Evolutionary conservation across 2,113 vertebrate species (phyloP).

Genomic region (Chaetodon auriga): DNA sequence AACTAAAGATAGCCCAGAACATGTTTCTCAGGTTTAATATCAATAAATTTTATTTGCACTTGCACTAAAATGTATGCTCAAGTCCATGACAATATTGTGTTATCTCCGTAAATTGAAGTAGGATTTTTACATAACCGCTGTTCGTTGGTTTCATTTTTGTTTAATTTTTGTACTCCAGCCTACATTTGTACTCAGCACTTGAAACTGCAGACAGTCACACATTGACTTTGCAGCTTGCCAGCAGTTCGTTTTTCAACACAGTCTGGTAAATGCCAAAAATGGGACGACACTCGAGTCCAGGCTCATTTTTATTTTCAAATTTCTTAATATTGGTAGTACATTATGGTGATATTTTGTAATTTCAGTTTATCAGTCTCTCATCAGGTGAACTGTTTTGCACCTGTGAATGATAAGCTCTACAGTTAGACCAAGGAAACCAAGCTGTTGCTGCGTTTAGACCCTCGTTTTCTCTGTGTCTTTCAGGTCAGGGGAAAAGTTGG

Average conservation of each 20-base stretch:
- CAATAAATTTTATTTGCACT: background rate
- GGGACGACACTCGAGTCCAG: background rate
- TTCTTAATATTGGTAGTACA: background rate
- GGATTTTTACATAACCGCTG: background rate
- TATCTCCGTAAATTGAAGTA: background rate
- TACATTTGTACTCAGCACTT: background rate
- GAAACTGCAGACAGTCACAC: constrained; percentile 12
- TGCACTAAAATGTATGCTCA: background rate
- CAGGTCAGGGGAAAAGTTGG: constrained; percentile 90
- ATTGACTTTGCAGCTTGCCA: background rate
- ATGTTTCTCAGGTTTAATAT: background rate
- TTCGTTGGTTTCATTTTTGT: background rate
- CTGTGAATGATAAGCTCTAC: constrained; percentile 29
- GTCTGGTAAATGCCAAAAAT: constrained; percentile 24
- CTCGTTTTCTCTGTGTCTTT: constrained; percentile 31
- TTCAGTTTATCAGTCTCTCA: constrained; percentile 7
- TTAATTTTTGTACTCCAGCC: background rate
- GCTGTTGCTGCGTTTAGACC: background rate
- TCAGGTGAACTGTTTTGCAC: constrained; percentile 4
- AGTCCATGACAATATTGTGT: background rate
- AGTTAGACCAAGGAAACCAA: constrained; percentile 31
- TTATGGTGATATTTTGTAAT: background rate
- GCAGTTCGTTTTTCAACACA: constrained; percentile 4
- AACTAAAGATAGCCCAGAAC: background rate
- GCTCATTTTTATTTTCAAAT: background rate